phyloP scores from a whole-genome alignment of 2,888 invertebrate genomes.

The Augochlorella aurata region DNA sequence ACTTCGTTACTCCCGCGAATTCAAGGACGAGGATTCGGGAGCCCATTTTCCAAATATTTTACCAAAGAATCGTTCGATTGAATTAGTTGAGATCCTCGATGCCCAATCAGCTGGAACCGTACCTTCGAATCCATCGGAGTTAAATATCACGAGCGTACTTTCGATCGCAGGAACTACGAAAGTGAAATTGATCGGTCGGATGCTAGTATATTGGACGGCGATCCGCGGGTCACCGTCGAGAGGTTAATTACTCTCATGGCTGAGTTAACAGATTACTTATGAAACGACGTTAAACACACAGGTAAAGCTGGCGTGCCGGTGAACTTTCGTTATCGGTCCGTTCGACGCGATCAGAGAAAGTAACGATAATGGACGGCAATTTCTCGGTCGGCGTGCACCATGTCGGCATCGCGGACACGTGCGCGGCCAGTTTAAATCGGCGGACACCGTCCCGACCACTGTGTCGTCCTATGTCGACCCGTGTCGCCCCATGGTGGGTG shows the following conservation, averaged over 20 bases:
- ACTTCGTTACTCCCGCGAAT: no score
- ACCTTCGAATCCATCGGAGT: neutral
- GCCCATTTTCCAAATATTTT: no score
- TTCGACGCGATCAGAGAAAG: slow-evolving; percentile 48
- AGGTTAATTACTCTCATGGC: neutral
- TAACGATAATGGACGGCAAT: slow-evolving; percentile 42
- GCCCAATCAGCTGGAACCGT: neutral
- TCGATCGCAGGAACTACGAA: neutral
- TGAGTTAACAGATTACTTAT: neutral
- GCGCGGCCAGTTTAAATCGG: slow-evolving; percentile 33
- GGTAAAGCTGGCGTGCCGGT: neutral
- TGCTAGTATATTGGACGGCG: neutral
- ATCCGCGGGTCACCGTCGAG: neutral
- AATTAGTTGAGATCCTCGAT: neutral
- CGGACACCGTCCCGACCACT: no score
- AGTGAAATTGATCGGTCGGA: slow-evolving; percentile 10
- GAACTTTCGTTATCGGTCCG: slow-evolving; percentile 51
- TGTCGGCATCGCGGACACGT: slow-evolving; percentile 14
- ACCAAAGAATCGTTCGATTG: no score
- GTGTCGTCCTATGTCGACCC: neutral
- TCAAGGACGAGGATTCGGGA: no score
- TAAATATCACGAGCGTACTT: neutral
- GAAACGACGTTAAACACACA: neutral
- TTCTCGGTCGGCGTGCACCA: slow-evolving; percentile 25
- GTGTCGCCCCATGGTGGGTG: neutral